Evolutionary conservation across 2,888 invertebrate genomes (phyloP).

Genomic region (Lasius fuliginosus): DNA sequence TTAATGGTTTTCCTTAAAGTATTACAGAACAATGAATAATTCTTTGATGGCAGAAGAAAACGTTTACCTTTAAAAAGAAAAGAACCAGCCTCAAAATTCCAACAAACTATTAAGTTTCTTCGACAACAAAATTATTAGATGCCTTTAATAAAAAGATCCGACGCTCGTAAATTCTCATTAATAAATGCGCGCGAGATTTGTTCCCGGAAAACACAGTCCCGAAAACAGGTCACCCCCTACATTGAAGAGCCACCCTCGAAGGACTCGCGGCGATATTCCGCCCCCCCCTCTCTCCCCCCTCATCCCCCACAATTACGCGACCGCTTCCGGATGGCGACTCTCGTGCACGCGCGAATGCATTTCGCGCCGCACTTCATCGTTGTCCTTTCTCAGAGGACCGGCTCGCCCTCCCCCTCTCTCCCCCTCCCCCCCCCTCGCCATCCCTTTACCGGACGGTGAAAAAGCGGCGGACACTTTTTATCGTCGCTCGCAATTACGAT

Average conservation of each 20-base stretch:
- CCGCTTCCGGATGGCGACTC: slow-evolving; percentile 22
- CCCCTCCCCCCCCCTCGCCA: not conserved
- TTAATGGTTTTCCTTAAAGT: not conserved
- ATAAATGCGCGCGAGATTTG: slow-evolving; percentile 54
- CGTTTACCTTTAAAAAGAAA: not conserved
- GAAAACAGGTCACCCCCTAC: slow-evolving; percentile 45
- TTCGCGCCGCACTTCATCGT: slow-evolving; percentile 67
- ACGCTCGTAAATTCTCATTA: slow-evolving; percentile 30
- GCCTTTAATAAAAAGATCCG: slow-evolving; percentile 38
- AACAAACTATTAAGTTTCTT: not conserved
- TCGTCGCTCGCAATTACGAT: slow-evolving; percentile 83
- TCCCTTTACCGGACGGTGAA: slow-evolving; percentile 74
- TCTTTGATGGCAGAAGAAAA: not conserved
- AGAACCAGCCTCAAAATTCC: not conserved
- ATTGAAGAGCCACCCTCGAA: slow-evolving; percentile 36
- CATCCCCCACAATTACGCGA: slow-evolving; percentile 44
- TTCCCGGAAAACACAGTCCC: slow-evolving; percentile 8
- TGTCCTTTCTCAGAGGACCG: slow-evolving; percentile 46
- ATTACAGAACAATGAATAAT: not conserved
- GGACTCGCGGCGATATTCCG: slow-evolving; percentile 52
- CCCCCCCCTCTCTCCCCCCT: slow-evolving; percentile 12
- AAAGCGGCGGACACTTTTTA: slow-evolving; percentile 83
- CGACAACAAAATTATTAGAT: slow-evolving; percentile 1
- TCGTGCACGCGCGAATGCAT: slow-evolving; percentile 45
- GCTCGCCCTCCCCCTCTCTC: not conserved